Evolutionary conservation across 2,888 invertebrate genomes (phyloP).

Genomic region (Cordilura impudica): DNA sequence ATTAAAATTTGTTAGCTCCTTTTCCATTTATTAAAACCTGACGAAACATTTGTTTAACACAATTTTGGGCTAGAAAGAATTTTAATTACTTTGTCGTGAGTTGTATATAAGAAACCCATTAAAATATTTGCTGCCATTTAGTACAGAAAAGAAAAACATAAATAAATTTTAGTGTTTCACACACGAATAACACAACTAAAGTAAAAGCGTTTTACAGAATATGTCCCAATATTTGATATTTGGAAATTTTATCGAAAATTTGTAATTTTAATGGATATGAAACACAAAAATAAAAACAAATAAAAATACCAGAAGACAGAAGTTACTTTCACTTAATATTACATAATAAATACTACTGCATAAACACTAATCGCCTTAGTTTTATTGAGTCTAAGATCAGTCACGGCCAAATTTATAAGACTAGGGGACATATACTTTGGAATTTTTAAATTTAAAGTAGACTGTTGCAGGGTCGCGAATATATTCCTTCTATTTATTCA

Average conservation of each 20-base stretch:
- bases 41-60: neutral
- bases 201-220: constrained; percentile 11
- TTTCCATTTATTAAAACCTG: too few species aligned
- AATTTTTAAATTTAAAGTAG: too few species aligned
- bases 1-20: too few species aligned
- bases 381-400: neutral
- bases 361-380: constrained; percentile 23
- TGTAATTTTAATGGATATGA: constrained; percentile 23
- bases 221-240: constrained; percentile 12
- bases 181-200: neutral
- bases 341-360: neutral
- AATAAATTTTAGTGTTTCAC: constrained; percentile 36
- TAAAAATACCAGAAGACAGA: constrained; percentile 48
- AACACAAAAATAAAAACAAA: constrained; percentile 16
- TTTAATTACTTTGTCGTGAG: constrained; percentile 43
- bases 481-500: too few species aligned
- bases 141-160: constrained; percentile 11
- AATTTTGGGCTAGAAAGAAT: constrained; percentile 6
- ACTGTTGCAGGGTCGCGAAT: too few species aligned
- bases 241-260: neutral
- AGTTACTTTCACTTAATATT: constrained; percentile 37
- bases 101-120: constrained; percentile 42
- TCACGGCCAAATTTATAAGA: neutral
- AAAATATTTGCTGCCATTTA: constrained; percentile 19
- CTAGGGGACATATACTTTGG: neutral